Evolutionary conservation across 2,797 vertebrate genomes (phyloP).

Genomic region (Amblyopsis hoosieri): DNA sequence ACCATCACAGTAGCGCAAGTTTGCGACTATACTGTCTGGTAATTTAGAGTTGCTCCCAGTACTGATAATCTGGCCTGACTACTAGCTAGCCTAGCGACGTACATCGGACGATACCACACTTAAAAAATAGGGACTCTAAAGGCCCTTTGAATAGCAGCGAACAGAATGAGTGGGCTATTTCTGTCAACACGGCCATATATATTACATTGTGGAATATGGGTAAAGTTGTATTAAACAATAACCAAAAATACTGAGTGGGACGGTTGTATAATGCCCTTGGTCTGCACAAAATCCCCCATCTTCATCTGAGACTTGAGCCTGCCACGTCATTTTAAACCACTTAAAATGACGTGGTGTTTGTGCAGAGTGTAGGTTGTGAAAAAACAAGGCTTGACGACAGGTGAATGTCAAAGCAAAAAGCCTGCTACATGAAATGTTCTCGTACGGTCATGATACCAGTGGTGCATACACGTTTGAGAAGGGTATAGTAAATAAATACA

Average conservation of each 20-base stretch:
- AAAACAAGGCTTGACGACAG: slow-evolving; percentile 54
- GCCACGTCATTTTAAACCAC: too few relatives aligned
- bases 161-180: not conserved
- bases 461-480: not conserved
- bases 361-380: slow-evolving; percentile 39
- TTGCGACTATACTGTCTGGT: not conserved
- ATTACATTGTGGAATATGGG: too few relatives aligned
- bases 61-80: slow-evolving; percentile 32
- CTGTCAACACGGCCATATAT: rapidly evolving
- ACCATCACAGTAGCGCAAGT: slow-evolving; percentile 9
- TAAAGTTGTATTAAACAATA: too few relatives aligned
- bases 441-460: slow-evolving; percentile 33
- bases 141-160: not conserved
- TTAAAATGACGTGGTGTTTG: slow-evolving; percentile 56
- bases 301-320: not conserved
- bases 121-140: not conserved
- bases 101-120: slow-evolving; percentile 60
- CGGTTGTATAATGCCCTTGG: not conserved
- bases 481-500: too few relatives aligned
- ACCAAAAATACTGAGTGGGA: not conserved
- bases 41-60: slow-evolving; percentile 22
- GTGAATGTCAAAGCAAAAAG: slow-evolving; percentile 31
- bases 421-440: not conserved
- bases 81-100: slow-evolving; percentile 39
- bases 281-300: not conserved